These are phyloP conservation scores for Gymnobelideus leadbeateri DNA, from an alignment of 2,113 vertebrate genomes.

Conservation along the genomic window DNA sequence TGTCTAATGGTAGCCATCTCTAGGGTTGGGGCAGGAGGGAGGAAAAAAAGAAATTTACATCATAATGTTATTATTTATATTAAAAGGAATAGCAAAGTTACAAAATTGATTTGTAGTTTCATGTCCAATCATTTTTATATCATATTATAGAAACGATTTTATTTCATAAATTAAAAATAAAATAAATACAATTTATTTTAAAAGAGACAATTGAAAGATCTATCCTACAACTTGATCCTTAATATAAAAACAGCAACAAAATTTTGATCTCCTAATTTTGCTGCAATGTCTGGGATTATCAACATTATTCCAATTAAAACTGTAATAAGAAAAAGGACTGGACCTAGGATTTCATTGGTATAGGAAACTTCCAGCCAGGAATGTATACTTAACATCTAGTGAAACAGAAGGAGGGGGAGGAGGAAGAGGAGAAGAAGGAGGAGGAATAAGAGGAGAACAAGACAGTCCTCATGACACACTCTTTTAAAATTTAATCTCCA, in stretches of 20 bases:
- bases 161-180: neutral
- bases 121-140: neutral
- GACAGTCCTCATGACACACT: neutral
- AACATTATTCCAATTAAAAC: neutral
- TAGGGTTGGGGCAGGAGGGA: no score
- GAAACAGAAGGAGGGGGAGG: no score
- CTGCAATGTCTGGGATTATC: neutral
- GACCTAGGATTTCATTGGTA: neutral
- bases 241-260: neutral
- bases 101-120: neutral
- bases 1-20: neutral
- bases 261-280: neutral
- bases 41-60: neutral
- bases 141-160: neutral
- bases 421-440: no score
- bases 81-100: neutral
- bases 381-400: neutral
- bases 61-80: neutral
- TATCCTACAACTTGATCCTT: neutral
- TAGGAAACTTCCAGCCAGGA: neutral
- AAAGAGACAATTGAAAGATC: neutral
- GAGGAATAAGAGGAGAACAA: no score
- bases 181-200: neutral
- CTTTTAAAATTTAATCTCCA: neutral
- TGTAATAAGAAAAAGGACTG: neutral